phyloP scores from a whole-genome alignment of 2,888 invertebrate genomes.

The Drosophila affinis region DNA sequence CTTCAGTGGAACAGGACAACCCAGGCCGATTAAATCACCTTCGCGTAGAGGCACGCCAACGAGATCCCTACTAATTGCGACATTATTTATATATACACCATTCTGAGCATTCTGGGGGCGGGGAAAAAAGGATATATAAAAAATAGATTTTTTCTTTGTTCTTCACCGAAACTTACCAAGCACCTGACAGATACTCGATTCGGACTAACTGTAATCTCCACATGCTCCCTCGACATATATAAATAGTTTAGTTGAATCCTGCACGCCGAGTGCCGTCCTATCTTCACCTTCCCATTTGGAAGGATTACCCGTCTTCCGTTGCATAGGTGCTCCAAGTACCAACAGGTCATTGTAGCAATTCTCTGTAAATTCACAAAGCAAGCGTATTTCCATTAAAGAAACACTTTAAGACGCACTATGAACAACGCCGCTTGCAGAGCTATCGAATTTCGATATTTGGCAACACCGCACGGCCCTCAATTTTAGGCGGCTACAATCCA shows the following conservation, averaged over 20 bases:
- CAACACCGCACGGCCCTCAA: not conserved
- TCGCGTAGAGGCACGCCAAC: not conserved
- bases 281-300: slow-evolving; percentile 58
- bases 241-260: slow-evolving; percentile 51
- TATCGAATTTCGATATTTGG: not conserved
- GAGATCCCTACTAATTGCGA: slow-evolving; percentile 17
- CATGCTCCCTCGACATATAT: slow-evolving; percentile 78
- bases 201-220: slow-evolving; percentile 60
- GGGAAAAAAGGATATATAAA: not conserved
- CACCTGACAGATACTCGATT: slow-evolving; percentile 58
- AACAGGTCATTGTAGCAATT: slow-evolving; percentile 25
- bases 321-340: slow-evolving; percentile 56
- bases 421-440: not conserved
- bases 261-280: slow-evolving; percentile 74
- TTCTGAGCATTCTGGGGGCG: slow-evolving; percentile 70
- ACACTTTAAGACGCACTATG: not conserved
- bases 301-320: slow-evolving; percentile 37
- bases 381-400: not conserved
- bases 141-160: too few relatives aligned
- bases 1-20: slow-evolving; percentile 40
- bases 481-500: not conserved
- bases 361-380: not conserved
- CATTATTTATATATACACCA: slow-evolving; percentile 77
- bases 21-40: slow-evolving; percentile 74
- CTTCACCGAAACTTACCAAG: slow-evolving; percentile 63